Conservation (phyloP, 2,888 invertebrate genomes). For the Ceratothoa steindachneri region DNA sequence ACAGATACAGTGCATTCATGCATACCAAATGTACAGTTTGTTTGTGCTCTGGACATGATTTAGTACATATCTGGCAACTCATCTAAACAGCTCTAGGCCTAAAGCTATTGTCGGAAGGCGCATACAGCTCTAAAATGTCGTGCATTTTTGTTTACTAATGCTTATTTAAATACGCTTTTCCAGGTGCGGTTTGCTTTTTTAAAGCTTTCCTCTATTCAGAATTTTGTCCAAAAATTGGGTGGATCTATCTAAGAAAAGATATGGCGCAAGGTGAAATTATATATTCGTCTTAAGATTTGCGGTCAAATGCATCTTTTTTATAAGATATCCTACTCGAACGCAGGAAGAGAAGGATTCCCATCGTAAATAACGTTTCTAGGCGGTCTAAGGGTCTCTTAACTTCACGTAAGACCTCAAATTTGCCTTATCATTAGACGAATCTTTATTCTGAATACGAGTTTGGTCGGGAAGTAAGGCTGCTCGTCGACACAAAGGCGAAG, state of each 20-base stretch:
- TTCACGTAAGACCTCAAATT: background rate
- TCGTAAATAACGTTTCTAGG: too few species aligned
- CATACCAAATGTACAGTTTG: constrained; percentile 12
- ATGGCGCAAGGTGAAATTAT: background rate
- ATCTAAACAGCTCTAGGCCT: constrained; percentile 12
- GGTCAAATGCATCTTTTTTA: background rate
- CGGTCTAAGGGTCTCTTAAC: too few species aligned
- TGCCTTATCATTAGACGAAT: background rate
- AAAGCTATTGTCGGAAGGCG: background rate
- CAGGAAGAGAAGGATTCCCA: too few species aligned
- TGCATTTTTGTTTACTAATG: background rate
- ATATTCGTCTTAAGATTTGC: background rate
- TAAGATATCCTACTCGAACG: background rate
- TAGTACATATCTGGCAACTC: constrained; percentile 7
- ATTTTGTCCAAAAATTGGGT: too few species aligned
- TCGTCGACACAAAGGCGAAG: background rate
- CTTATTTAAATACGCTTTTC: background rate
- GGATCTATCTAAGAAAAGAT: background rate
- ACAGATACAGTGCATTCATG: constrained; percentile 3
- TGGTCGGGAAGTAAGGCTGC: background rate
- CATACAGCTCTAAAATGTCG: background rate
- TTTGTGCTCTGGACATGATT: constrained; percentile 8
- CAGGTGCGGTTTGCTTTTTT: too few species aligned
- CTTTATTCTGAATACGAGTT: background rate
- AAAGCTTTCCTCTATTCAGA: too few species aligned